phyloP scores from a whole-genome alignment of 2,888 invertebrate genomes.

The Meloe dianella region DNA sequence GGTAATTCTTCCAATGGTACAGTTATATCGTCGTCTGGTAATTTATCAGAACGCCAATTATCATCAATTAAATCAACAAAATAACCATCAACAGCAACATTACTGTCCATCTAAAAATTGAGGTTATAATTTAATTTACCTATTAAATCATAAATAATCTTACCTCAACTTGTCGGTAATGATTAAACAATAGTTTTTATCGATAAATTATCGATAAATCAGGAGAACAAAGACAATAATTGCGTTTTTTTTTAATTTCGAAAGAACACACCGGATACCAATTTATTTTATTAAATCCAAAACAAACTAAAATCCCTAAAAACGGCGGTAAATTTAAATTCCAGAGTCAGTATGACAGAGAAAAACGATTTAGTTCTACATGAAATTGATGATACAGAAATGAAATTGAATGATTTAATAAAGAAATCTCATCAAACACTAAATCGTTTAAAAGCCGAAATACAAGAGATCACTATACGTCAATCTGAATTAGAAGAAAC shows the following conservation, averaged over 20 bases:
- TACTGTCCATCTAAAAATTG: conserved; percentile 64
- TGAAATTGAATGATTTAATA: conserved; percentile 18
- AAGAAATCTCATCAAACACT: conserved; percentile 27
- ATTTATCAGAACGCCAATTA: conserved; percentile 83
- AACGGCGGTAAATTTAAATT: background rate
- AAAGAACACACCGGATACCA: too few relatives aligned
- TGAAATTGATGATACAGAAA: conserved; percentile 33
- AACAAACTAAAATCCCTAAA: background rate
- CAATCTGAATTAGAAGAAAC: conserved; percentile 61
- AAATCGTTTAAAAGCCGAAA: conserved; percentile 30
- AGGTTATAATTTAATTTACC: conserved; percentile 14
- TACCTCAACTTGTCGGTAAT: background rate
- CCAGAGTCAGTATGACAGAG: conserved; percentile 34
- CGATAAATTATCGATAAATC: background rate
- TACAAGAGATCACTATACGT: conserved; percentile 62
- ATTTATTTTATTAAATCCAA: too few relatives aligned
- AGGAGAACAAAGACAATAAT: background rate
- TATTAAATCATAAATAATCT: background rate
- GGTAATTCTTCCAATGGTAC: conserved; percentile 89
- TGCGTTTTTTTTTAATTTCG: too few relatives aligned
- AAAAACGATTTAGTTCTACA: conserved; percentile 34
- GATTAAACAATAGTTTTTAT: background rate
- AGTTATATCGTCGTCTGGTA: conserved; percentile 82
- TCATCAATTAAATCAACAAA: conserved; percentile 83
- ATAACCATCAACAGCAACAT: conserved; percentile 75